Conservation (phyloP, 2,113 vertebrate species). For the Hypomesus transpacificus region DNA sequence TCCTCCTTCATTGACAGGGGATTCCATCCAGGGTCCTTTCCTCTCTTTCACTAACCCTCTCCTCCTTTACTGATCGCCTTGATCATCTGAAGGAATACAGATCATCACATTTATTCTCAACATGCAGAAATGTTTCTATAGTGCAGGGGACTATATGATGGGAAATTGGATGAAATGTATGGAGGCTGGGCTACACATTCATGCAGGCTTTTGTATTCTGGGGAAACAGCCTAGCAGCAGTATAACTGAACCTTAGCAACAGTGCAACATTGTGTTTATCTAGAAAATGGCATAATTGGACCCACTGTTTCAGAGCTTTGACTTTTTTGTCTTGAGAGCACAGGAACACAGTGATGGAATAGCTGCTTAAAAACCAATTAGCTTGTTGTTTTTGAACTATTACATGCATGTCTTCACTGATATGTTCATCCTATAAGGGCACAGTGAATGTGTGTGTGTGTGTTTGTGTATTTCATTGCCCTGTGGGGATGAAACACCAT, state of each 20-base stretch:
- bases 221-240: constrained; percentile 58
- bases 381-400: no score
- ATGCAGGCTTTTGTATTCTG: constrained; percentile 8
- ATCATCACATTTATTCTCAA: neutral
- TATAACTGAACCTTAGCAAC: constrained; percentile 54
- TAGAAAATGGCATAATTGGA: constrained; percentile 43
- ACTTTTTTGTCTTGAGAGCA: neutral
- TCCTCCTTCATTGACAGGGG: neutral
- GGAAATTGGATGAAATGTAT: no score
- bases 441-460: constrained; percentile 6
- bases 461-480: constrained; percentile 5
- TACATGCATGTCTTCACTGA: no score
- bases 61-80: no score
- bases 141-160: neutral
- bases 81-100: no score
- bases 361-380: no score
- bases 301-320: constrained; percentile 23
- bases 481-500: constrained; percentile 19
- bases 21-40: neutral
- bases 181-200: neutral
- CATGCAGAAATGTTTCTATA: neutral
- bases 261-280: constrained; percentile 28
- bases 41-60: no score
- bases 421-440: neutral
- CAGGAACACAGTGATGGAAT: neutral